Percentiles rank a stretch among this genome's conserved stretches.
Conservation (phyloP, 2,797 vertebrate species). For the Sebastolobus alascanus region DNA sequence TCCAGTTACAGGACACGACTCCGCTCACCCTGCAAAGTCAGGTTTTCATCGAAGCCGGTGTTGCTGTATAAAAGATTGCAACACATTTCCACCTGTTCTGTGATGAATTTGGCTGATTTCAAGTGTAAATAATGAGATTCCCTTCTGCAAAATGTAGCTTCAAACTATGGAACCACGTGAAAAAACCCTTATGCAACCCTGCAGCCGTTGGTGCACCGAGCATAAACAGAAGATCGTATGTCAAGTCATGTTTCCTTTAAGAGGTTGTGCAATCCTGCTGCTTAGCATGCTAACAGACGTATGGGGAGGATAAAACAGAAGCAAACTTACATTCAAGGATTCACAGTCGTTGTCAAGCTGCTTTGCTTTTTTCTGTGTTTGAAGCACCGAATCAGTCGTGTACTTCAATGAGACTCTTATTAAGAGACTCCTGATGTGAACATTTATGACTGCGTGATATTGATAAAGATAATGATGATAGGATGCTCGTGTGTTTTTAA, state of each 20-base stretch:
- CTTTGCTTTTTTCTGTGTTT: not conserved
- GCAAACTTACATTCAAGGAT: constrained; percentile 10
- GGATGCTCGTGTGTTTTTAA: not conserved
- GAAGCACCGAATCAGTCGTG: not conserved
- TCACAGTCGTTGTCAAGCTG: not conserved
- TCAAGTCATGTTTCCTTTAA: constrained; percentile 52
- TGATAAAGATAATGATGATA: not conserved
- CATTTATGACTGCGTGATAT: not conserved
- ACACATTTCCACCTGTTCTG: not conserved
- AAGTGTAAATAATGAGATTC: not conserved
- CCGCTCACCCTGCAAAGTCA: too few relatives aligned
- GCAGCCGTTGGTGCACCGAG: not conserved
- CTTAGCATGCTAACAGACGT: constrained; percentile 16
- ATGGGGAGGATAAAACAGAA: not conserved
- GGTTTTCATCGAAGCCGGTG: not conserved
- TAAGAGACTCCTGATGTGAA: not conserved
- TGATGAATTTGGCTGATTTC: not conserved
- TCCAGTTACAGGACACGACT: constrained; percentile 45
- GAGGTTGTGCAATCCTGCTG: constrained; percentile 44
- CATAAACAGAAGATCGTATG: constrained; percentile 51
- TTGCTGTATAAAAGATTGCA: not conserved
- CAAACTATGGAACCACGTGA: not conserved
- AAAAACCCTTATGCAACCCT: constrained; percentile 6
- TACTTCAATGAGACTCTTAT: constrained; percentile 10
- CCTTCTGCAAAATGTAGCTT: not conserved